These are phyloP conservation scores for Phaetusa simplex DNA, from an alignment of 2,113 vertebrate genomes.

Conservation along the genomic window DNA sequence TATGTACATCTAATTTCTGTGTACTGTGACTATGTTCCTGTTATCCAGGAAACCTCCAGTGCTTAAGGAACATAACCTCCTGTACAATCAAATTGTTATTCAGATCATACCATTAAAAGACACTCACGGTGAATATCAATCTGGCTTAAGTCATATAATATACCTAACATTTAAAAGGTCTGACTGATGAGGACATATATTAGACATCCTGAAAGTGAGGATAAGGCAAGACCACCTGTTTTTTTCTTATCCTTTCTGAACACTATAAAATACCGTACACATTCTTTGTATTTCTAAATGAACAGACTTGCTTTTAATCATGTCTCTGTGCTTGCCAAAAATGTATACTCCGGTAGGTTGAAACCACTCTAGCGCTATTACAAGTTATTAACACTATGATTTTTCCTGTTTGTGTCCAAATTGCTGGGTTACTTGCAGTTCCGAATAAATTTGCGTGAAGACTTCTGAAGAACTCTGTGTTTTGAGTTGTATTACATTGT, in stretches of 20 bases:
- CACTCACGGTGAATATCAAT: neutral
- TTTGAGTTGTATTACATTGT: neutral
- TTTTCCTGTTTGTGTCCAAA: neutral
- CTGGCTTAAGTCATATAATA: neutral
- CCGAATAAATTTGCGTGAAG: neutral
- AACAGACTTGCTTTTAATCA: neutral
- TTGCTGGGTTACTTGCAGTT: neutral
- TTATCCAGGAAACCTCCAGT: neutral
- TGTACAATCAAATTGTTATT: neutral
- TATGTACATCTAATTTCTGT: neutral
- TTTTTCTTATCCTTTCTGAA: neutral
- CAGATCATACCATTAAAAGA: neutral
- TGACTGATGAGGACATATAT: neutral
- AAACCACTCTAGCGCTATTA: neutral
- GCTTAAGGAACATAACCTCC: neutral
- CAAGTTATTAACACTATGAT: neutral
- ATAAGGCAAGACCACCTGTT: neutral
- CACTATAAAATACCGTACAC: neutral
- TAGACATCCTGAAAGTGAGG: neutral
- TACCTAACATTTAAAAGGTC: neutral
- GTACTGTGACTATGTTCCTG: neutral
- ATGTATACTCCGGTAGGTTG: neutral
- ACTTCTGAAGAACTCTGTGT: neutral
- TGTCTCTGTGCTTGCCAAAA: neutral
- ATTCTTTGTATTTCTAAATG: neutral